Percentiles rank a stretch among this genome's conserved stretches.
These are phyloP conservation scores for Archilochus colubris DNA, from an alignment of 2,113 vertebrate species.

Conservation along the genomic window DNA sequence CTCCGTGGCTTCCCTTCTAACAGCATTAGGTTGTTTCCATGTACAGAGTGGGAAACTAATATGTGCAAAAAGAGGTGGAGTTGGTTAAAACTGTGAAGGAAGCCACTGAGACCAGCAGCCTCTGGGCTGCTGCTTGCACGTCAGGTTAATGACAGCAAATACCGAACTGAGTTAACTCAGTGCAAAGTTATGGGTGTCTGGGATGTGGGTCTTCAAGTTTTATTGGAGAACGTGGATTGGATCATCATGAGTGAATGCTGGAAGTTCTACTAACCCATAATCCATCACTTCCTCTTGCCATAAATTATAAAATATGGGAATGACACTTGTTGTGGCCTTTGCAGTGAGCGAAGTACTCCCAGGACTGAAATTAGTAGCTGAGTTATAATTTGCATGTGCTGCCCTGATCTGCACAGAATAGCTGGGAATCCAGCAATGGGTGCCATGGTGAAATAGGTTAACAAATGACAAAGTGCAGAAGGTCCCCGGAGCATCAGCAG, in stretches of 20 bases:
- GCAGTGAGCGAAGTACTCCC: neutral
- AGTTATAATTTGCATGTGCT: neutral
- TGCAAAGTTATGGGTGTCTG: neutral
- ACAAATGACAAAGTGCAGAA: neutral
- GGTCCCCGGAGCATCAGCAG: neutral
- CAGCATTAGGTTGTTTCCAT: neutral
- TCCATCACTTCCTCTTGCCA: neutral
- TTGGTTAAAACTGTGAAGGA: neutral
- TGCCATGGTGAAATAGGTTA: neutral
- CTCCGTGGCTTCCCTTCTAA: neutral
- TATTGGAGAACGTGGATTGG: neutral
- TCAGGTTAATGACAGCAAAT: neutral
- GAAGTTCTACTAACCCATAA: neutral
- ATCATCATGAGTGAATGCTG: neutral
- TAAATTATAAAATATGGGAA: neutral
- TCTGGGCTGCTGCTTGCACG: neutral
- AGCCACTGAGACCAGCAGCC: neutral
- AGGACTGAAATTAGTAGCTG: neutral
- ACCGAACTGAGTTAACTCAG: neutral
- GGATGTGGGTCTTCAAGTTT: neutral
- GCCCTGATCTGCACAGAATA: neutral
- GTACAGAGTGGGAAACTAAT: neutral
- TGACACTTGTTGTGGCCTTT: neutral
- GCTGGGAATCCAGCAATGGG: neutral
- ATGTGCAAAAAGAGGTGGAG: neutral